Conservation (phyloP, 1,140 invertebrate species). For the Zaprionus davidi region DNA sequence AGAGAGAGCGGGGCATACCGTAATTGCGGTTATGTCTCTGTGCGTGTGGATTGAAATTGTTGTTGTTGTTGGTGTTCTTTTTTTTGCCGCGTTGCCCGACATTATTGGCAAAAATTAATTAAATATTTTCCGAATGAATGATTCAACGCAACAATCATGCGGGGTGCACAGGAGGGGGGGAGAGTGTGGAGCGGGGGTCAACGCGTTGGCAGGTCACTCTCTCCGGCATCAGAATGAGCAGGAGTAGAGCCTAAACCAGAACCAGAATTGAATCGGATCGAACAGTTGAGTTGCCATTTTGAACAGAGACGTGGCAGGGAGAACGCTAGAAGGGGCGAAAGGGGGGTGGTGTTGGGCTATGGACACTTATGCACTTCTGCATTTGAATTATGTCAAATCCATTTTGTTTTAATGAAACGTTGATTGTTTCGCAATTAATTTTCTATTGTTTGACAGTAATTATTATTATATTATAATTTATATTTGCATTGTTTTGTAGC, state of each 20-base stretch:
- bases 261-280: neutral
- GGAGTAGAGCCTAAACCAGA: neutral
- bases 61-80: constrained; percentile 14
- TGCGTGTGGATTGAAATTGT: constrained; percentile 32
- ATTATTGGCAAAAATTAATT: constrained; percentile 84
- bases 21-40: constrained; percentile 62
- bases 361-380: constrained; percentile 77
- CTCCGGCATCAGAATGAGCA: neutral
- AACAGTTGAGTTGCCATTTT: constrained; percentile 1
- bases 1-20: constrained; percentile 17
- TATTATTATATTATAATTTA: constrained; percentile 82
- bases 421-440: constrained; percentile 83
- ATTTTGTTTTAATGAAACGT: constrained; percentile 84
- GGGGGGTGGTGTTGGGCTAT: constrained; percentile 3
- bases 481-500: constrained; percentile 67
- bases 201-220: constrained; percentile 19
- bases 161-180: neutral
- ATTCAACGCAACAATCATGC: constrained; percentile 63
- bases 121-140: constrained; percentile 84
- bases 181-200: too few relatives aligned
- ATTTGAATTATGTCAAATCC: constrained; percentile 84
- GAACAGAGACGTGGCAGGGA: neutral
- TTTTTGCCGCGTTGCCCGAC: constrained; percentile 64
- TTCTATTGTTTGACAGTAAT: constrained; percentile 83
- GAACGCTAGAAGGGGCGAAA: neutral